Evolutionary conservation across 2,113 vertebrate genomes (phyloP).

Genomic region (Erpornis zantholeuca): DNA sequence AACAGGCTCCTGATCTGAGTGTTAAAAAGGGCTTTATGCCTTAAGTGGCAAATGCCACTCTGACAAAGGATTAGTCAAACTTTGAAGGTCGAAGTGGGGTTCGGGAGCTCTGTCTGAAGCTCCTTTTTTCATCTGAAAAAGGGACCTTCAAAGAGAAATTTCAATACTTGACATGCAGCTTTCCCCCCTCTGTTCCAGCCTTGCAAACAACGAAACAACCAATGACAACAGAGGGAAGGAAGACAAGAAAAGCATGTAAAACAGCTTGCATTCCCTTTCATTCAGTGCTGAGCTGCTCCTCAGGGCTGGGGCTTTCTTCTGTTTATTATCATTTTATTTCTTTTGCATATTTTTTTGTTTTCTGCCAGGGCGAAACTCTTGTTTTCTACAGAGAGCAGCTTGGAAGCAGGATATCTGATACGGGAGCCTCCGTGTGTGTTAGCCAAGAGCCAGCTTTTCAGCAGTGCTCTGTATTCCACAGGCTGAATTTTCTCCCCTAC

Average conservation of each 20-base stretch:
- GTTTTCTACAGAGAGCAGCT: not conserved
- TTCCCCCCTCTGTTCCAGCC: not conserved
- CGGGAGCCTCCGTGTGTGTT: rapidly evolving
- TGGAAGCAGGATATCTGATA: not conserved
- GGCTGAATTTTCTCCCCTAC: not conserved
- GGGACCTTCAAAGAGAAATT: slow-evolving; percentile 40
- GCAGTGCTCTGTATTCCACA: not conserved
- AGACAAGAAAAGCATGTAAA: slow-evolving; percentile 28
- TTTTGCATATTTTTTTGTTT: not conserved
- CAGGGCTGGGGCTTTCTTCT: not conserved
- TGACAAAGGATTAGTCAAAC: slow-evolving; percentile 42
- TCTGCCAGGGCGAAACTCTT: not conserved
- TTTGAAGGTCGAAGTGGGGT: slow-evolving; percentile 16
- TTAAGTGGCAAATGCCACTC: slow-evolving; percentile 22
- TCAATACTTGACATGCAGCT: slow-evolving; percentile 18
- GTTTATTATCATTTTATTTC: not conserved
- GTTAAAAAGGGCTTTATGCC: not conserved
- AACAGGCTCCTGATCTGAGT: slow-evolving; percentile 4
- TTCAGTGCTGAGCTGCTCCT: not conserved
- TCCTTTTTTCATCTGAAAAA: slow-evolving; percentile 43
- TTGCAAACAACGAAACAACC: not conserved
- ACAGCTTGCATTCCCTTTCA: not conserved
- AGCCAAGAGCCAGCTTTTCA: not conserved
- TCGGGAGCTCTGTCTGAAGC: not conserved
- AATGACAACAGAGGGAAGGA: not conserved